These are phyloP conservation scores for Lepisosteus osseus DNA, from an alignment of 2,113 vertebrate genomes.

Conservation along the genomic window DNA sequence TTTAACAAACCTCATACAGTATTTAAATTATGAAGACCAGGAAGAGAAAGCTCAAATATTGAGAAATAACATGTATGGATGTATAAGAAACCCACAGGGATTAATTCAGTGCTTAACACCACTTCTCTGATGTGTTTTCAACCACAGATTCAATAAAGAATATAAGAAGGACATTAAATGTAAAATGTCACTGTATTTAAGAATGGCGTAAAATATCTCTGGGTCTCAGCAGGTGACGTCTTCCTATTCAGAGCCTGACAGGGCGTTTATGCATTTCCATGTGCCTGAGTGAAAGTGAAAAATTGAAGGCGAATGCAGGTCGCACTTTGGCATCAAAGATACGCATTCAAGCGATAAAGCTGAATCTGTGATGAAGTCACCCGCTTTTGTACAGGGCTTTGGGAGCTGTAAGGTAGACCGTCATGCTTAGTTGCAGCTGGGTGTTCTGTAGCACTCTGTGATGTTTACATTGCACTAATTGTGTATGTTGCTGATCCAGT, in stretches of 20 bases:
- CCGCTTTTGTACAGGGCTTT: conserved; percentile 27
- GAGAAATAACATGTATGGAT: conserved; percentile 33
- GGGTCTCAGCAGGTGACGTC: conserved; percentile 26
- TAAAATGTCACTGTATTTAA: conserved; percentile 46
- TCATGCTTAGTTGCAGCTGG: conserved; percentile 19
- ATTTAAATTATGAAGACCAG: no score
- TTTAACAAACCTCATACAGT: no score
- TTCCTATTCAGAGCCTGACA: conserved; percentile 30
- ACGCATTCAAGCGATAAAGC: conserved; percentile 23
- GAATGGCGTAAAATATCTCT: conserved; percentile 33
- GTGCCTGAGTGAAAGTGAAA: conserved; percentile 34
- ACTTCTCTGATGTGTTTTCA: conserved; percentile 37
- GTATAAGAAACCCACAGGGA: conserved; percentile 31
- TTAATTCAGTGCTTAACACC: conserved; percentile 38
- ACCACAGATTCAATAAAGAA: conserved; percentile 30
- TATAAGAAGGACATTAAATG: conserved; percentile 37
- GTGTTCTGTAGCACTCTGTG: conserved; percentile 14
- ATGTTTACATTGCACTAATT: conserved; percentile 43
- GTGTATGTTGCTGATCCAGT: conserved; percentile 22
- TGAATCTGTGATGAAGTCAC: conserved; percentile 19
- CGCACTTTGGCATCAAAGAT: conserved; percentile 21
- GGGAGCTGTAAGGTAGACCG: conserved; percentile 22
- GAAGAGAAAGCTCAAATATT: no score
- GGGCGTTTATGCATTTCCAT: conserved; percentile 26
- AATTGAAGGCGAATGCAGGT: conserved; percentile 38